Evolutionary conservation across 2,888 invertebrate genomes (phyloP), one percentile per base, ranked within the genome.

Genomic region (Drosophila bunnanda): DNA sequence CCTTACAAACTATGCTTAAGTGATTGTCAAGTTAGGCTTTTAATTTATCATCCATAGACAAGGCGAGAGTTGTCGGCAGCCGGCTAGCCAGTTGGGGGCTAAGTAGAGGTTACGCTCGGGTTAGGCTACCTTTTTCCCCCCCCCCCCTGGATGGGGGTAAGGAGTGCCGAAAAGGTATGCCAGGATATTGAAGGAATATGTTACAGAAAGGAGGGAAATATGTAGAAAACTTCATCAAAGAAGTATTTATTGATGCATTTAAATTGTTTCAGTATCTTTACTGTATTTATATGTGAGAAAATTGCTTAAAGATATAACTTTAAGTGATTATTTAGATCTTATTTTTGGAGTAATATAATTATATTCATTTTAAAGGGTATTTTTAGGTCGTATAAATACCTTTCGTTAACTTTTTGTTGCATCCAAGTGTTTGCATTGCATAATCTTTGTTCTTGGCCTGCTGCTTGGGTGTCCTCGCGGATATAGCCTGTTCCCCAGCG

Each of bases 11-110:
- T 90, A 90, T 85, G 90, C 91, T 91, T 91, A 91, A 91, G 90
- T 91, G 90, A 91, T 91, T 91, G 90, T 91, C 90, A 91, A 91
- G 90, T 91, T 91, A 90, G 90, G 90, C 90, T 91, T 91, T 91
- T 91, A 91, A 91, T 91, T 91, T 91, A 91, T 91, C 90, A 90
- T 90, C 89, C 88, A 91, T 90, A 90, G 90, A 91, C 91, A 90
- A 90, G 89, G 81, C 84, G 78, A 79, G 80, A 78, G 75, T 61
- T 73, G 60, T 76, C 77, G 65, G 64, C 57, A 71, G 71, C 52
- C 53, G 66, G 61, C 76, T 57, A 65, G 71, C 69, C 73, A 66
- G 70, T 73, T 64, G 80, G 74, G 54, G 80, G 79, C 86, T 86
- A 83, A 86, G 88, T 88, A 84, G 86, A 84, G 85, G 85, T 85